These are phyloP conservation scores for Lordiphosa stackelbergi DNA, from an alignment of 1,140 invertebrate genomes.

Conservation along the genomic window DNA sequence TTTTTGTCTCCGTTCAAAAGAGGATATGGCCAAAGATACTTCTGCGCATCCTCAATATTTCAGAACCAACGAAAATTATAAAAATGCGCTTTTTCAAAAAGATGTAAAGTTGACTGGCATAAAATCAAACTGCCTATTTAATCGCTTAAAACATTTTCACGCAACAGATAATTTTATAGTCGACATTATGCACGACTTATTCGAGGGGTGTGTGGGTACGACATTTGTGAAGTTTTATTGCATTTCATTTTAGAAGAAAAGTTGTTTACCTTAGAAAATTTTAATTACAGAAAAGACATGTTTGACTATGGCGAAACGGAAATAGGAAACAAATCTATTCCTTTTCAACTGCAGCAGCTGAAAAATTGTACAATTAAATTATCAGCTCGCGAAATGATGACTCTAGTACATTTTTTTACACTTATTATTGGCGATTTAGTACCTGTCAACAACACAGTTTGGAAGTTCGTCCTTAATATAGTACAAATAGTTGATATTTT, in stretches of 20 bases:
- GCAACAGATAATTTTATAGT: slow-evolving; percentile 2
- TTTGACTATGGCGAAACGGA: not conserved
- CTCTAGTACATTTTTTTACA: not conserved
- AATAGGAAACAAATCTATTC: slow-evolving; percentile 1
- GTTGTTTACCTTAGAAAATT: not conserved
- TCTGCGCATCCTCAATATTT: not conserved
- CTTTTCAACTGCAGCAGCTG: not conserved
- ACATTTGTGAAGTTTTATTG: not conserved
- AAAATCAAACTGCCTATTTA: slow-evolving; percentile 2
- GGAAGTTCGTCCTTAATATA: no score
- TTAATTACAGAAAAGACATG: slow-evolving; percentile 1
- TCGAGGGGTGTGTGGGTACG: not conserved
- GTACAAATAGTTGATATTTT: not conserved
- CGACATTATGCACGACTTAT: slow-evolving; percentile 5
- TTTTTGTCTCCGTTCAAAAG: slow-evolving; percentile 2
- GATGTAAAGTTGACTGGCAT: slow-evolving; percentile 2
- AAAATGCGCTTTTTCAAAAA: not conserved
- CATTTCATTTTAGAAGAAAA: slow-evolving; percentile 1
- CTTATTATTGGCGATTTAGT: not conserved
- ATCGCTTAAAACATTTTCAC: not conserved
- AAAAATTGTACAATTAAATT: slow-evolving; percentile 1
- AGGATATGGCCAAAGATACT: slow-evolving; percentile 1
- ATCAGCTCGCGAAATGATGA: not conserved
- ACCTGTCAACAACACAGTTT: not conserved
- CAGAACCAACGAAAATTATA: slow-evolving; percentile 1